phyloP scores from a whole-genome alignment of 2,888 invertebrate species.

The Eulithis testata region DNA sequence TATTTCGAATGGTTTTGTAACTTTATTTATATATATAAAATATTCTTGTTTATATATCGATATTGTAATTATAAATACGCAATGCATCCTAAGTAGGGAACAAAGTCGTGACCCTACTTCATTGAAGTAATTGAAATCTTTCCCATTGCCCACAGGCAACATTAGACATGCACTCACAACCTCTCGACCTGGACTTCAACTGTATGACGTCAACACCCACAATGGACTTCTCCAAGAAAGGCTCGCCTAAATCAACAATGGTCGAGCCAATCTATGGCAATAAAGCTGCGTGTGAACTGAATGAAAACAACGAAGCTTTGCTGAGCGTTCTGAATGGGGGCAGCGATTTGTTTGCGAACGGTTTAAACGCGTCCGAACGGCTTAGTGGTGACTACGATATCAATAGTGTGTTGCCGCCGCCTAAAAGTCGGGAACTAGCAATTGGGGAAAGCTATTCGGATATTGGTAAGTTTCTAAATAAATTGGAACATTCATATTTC shows the following conservation, averaged over 20 bases:
- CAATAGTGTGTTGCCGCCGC: constrained; percentile 77
- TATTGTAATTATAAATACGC: no score
- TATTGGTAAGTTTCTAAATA: constrained; percentile 66
- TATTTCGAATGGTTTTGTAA: no score
- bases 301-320: constrained; percentile 72
- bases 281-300: constrained; percentile 74
- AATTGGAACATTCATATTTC: no score
- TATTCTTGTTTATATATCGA: no score
- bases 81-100: no score
- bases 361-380: constrained; percentile 66
- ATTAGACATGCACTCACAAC: constrained; percentile 77
- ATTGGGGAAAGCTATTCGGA: constrained; percentile 83
- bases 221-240: constrained; percentile 75
- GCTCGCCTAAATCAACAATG: constrained; percentile 74
- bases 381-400: constrained; percentile 81
- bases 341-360: constrained; percentile 76
- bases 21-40: no score
- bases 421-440: constrained; percentile 79
- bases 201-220: constrained; percentile 78
- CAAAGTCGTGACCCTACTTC: no score
- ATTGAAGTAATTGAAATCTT: constrained; percentile 4
- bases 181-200: constrained; percentile 79
- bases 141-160: constrained; percentile 56
- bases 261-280: constrained; percentile 80
- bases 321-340: constrained; percentile 72